phyloP scores from a whole-genome alignment of 2,113 vertebrate species.

The Calidris pugnax region DNA sequence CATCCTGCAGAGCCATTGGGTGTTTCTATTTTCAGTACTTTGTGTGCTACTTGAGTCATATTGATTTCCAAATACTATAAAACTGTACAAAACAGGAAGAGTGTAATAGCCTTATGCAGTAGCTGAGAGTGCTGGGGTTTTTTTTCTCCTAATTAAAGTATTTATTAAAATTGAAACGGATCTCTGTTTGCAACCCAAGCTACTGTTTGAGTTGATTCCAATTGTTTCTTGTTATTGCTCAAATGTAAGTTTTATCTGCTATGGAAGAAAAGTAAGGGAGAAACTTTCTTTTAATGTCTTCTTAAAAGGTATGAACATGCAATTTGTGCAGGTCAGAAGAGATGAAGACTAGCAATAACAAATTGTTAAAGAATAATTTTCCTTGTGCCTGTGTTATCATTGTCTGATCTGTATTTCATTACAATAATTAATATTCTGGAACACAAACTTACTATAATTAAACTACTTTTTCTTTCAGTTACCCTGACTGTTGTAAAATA shows the following conservation, averaged over 20 bases:
- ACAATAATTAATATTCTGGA: background rate
- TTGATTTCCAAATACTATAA: slow-evolving; percentile 69
- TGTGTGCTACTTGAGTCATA: slow-evolving; percentile 53
- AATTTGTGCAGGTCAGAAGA: background rate
- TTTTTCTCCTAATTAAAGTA: slow-evolving; percentile 29
- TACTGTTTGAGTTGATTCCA: slow-evolving; percentile 4
- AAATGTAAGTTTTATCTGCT: background rate
- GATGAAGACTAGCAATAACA: background rate
- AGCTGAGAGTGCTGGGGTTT: background rate
- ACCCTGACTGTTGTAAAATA: background rate
- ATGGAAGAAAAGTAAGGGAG: background rate
- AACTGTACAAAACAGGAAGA: slow-evolving; percentile 68
- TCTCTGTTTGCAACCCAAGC: background rate
- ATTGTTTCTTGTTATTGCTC: background rate
- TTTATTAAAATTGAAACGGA: slow-evolving; percentile 58
- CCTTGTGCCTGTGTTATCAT: background rate
- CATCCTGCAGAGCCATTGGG: slow-evolving; percentile 39
- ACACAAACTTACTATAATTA: background rate
- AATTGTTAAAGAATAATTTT: background rate
- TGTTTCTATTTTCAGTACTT: slow-evolving; percentile 69
- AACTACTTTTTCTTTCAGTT: background rate
- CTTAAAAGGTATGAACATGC: background rate
- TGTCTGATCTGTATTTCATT: background rate
- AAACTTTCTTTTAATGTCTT: background rate
- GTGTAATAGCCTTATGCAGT: slow-evolving; percentile 16